Evolutionary conservation across 2,113 vertebrate genomes (phyloP).

Genomic region (Eolophus roseicapilla): DNA sequence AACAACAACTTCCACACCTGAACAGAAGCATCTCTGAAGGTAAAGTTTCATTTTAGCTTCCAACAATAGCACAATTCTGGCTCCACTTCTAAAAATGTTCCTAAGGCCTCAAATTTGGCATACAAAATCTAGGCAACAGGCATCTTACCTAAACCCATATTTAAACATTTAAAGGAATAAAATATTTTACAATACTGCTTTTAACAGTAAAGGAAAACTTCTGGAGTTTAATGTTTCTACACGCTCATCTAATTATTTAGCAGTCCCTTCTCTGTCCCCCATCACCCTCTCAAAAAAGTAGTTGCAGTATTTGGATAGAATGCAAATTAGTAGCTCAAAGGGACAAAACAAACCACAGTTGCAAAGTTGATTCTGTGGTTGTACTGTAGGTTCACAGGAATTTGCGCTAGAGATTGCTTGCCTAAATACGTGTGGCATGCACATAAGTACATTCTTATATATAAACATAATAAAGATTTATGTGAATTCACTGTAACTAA

Average conservation of each 20-base stretch:
- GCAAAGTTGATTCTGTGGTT: neutral
- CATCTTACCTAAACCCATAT: neutral
- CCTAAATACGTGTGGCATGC: neutral
- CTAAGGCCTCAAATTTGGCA: neutral
- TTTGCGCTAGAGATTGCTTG: neutral
- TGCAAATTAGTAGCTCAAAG: neutral
- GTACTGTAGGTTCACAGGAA: neutral
- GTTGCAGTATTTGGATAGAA: neutral
- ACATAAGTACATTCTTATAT: neutral
- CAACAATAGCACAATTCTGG: neutral
- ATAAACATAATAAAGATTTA: constrained; percentile 33
- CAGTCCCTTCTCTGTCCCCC: neutral
- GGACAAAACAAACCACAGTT: neutral
- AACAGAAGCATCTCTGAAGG: neutral
- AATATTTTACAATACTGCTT: neutral
- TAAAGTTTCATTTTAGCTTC: neutral
- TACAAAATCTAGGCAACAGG: neutral
- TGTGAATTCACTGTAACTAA: constrained; percentile 31
- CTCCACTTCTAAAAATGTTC: neutral
- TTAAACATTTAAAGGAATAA: neutral
- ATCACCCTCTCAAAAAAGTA: neutral
- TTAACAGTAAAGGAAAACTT: neutral
- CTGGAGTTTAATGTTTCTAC: neutral
- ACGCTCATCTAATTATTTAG: neutral
- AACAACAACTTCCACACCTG: neutral